Evolutionary conservation across 53 echinoderm and acorn worm genomes (phyloP).

Genomic region (Zoroaster sp.): DNA sequence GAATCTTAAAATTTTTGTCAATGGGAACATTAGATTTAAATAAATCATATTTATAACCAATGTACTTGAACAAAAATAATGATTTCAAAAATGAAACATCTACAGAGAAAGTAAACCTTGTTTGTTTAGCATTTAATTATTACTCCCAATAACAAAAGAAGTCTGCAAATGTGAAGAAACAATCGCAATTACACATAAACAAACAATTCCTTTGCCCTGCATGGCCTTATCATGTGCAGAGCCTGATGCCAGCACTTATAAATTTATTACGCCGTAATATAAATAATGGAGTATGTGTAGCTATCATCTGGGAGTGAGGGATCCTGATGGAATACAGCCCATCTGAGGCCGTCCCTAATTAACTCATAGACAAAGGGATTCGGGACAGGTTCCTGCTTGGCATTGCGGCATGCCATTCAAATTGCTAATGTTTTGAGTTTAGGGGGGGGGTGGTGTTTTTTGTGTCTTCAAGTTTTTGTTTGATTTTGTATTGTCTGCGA

Average conservation of each 20-base stretch:
- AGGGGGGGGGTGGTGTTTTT: neutral
- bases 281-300: conserved; percentile 33
- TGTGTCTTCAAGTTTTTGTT: neutral
- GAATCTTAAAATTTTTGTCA: too few species aligned
- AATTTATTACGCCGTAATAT: conserved; percentile 25
- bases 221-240: neutral
- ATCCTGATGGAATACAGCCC: neutral
- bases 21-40: too few species aligned
- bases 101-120: too few species aligned
- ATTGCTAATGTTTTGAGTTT: neutral
- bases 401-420: neutral
- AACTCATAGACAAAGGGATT: conserved; percentile 31
- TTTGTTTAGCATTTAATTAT: too few species aligned
- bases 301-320: neutral
- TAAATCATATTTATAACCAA: too few species aligned
- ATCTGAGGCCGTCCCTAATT: conserved; percentile 43
- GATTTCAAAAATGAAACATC: too few species aligned
- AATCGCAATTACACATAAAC: neutral
- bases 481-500: too few species aligned
- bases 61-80: too few species aligned
- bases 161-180: neutral
- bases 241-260: neutral
- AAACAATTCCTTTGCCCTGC: neutral
- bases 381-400: neutral
- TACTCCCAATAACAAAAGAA: neutral